These are phyloP conservation scores for Mythimna lalbum DNA, from an alignment of 2,888 invertebrate species.

Conservation along the genomic window DNA sequence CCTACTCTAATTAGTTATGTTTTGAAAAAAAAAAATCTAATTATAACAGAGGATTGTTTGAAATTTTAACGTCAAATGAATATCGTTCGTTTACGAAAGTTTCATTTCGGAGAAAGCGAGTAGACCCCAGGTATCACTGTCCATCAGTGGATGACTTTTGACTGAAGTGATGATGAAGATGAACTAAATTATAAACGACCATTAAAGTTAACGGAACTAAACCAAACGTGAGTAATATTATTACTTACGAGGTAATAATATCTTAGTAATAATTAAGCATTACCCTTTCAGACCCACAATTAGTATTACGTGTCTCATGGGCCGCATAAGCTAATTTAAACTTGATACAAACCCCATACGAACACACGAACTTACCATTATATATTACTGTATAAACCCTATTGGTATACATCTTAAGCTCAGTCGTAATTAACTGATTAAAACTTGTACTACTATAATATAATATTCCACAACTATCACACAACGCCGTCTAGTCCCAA, in stretches of 20 bases:
- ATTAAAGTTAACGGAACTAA: neutral
- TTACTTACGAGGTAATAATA: conserved; percentile 17
- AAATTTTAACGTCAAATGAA: too few relatives aligned
- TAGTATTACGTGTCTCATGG: conserved; percentile 29
- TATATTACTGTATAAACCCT: conserved; percentile 34
- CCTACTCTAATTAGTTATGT: too few relatives aligned
- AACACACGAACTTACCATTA: conserved; percentile 39
- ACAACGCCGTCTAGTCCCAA: too few relatives aligned
- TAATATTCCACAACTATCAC: too few relatives aligned
- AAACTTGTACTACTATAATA: conserved; percentile 16
- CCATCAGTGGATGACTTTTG: too few relatives aligned
- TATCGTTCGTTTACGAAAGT: too few relatives aligned
- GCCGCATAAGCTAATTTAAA: conserved; percentile 16
- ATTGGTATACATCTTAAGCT: conserved; percentile 7
- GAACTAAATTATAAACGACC: neutral
- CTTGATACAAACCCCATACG: conserved; percentile 28
- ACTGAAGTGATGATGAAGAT: too few relatives aligned
- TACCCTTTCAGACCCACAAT: conserved; percentile 43
- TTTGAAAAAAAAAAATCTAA: too few relatives aligned
- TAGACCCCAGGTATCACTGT: too few relatives aligned
- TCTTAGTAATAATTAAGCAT: conserved; percentile 18
- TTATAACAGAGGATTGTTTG: too few relatives aligned
- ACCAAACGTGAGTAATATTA: neutral
- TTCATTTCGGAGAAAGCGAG: too few relatives aligned
- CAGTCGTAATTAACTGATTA: conserved; percentile 26